phyloP scores from a whole-genome alignment of 2,113 vertebrate genomes.

The Mus musculus region GRCm39 chr12:44192501-44193000 shows the following conservation, averaged over 20 bases:
- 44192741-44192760: background rate
- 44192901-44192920: background rate
- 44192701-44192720: background rate
- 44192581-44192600: background rate
- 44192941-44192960: background rate
- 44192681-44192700: background rate
- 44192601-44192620: background rate
- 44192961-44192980: background rate
- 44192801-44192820: background rate
- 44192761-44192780: background rate
- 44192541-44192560: constrained; percentile 17
- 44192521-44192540: background rate
- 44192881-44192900: background rate
- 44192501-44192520: constrained; percentile 46
- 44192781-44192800: too few species aligned
- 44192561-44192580: background rate
- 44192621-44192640: background rate
- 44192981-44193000: background rate
- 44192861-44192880: background rate
- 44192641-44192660: background rate
- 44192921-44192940: background rate
- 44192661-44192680: background rate
- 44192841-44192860: background rate
- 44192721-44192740: accelerated
- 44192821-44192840: background rate